Evolutionary conservation across 2,888 invertebrate species (phyloP), one percentile per base, ranked within the genome.

Genomic region (Tachina grossa): DNA sequence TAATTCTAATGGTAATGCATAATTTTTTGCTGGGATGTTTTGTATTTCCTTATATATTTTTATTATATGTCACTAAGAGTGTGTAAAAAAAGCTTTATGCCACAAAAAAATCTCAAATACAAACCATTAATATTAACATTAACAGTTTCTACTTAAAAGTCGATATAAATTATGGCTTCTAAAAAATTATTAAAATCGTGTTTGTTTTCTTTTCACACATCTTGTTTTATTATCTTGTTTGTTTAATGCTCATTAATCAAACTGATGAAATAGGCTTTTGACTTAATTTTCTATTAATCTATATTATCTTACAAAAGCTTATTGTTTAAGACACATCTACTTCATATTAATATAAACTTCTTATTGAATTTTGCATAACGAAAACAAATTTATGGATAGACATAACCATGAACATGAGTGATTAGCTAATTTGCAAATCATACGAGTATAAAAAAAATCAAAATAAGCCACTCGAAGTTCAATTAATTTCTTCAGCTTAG

Each of bases 341-440:
- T 22, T 47, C n/a, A 51, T 11, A 51, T n/a, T 66, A 22, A 78
- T 69, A 51, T 43, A 22, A 74, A 61, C 51, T 61, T 61, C 68
- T 78, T 57, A 74, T 74, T 74, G 55, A 83, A 74, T 63, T 78
- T 68, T 63, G 47, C 74, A 74, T 78, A 69, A 83, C 74, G 79
- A 83, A 61, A 69, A 47, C 43, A 53, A 45, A 53, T 49, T 59
- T 13, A 16, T 47, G 41, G 13, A 14, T 8, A 47, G 47, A 14
- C 6, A 31, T 14, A 31, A 9, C 8, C 5, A 31, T 31, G 4
- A 22, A 51, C 41, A 45, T 19, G n/a, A n/a, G n/a, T n/a, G 51
- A 10, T 61, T 45, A 61, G 61, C 49, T 45, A 51, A 61, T 61
- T 53, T 69, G 3, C 1, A 45, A 51, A 31, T 51, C 31, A 31